Conservation (phyloP, 2,888 invertebrate species). For the Nephrotoma guestfalica region DNA sequence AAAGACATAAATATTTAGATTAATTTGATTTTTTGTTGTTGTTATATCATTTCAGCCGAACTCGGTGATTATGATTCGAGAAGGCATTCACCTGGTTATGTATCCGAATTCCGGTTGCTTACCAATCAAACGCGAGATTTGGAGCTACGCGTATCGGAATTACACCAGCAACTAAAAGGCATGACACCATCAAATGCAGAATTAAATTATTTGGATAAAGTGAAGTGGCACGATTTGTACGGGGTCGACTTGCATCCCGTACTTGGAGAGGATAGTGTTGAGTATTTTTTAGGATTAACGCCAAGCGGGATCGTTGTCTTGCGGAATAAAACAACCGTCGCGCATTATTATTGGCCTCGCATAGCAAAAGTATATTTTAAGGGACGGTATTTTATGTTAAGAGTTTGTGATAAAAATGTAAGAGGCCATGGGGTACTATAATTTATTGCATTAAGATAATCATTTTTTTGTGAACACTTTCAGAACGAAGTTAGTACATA, state of each 20-base stretch:
- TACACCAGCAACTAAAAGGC: constrained; percentile 69
- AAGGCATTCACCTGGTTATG: constrained; percentile 77
- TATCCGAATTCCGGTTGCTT: constrained; percentile 86
- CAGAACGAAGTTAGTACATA: constrained; percentile 92
- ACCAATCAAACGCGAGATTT: constrained; percentile 85
- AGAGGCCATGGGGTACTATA: constrained; percentile 28
- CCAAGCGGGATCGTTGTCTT: constrained; percentile 91
- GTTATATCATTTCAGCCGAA: constrained; percentile 52
- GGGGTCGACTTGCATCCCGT: constrained; percentile 96
- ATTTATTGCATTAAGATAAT: background rate
- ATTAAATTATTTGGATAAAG: constrained; percentile 89
- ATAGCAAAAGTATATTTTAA: constrained; percentile 94
- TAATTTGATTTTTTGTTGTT: background rate
- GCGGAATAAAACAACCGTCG: constrained; percentile 90
- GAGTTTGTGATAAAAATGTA: constrained; percentile 93
- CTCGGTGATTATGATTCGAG: constrained; percentile 86
- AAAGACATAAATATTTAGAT: background rate
- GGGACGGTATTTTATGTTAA: constrained; percentile 90
- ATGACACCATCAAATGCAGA: constrained; percentile 75
- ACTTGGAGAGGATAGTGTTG: constrained; percentile 89
- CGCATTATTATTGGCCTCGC: constrained; percentile 96
- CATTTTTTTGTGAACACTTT: constrained; percentile 15
- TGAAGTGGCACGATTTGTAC: constrained; percentile 98
- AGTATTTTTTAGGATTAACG: constrained; percentile 89
- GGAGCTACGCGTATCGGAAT: constrained; percentile 72